phyloP scores from a whole-genome alignment of 2,888 invertebrate species.

The Gandaritis pyraliata region DNA sequence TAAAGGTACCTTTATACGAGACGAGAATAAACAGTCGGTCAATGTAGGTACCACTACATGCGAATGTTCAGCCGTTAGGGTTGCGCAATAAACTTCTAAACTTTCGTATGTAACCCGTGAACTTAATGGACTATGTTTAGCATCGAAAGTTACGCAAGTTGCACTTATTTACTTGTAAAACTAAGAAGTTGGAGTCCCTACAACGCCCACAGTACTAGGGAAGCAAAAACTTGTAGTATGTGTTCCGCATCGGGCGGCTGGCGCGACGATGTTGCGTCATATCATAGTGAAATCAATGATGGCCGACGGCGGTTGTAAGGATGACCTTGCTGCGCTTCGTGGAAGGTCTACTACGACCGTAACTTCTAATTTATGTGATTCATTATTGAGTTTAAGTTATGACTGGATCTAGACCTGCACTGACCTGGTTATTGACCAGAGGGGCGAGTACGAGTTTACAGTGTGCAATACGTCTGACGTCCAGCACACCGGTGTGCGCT shows the following conservation, averaged over 20 bases:
- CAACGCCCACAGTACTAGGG: conserved; percentile 51
- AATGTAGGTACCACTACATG: not conserved
- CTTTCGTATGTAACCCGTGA: conserved; percentile 16
- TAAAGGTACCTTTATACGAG: not conserved
- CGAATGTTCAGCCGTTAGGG: conserved; percentile 13
- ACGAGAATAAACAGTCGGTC: not conserved
- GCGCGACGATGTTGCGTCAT: conserved; percentile 65
- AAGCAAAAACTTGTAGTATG: conserved; percentile 63
- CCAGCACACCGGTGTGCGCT: too few species aligned
- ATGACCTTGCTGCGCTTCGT: conserved; percentile 66
- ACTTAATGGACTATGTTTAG: not conserved
- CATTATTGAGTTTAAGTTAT: conserved; percentile 21
- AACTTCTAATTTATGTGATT: conserved; percentile 33
- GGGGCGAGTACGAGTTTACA: too few species aligned
- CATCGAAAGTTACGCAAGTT: conserved; percentile 1
- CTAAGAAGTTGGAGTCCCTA: conserved; percentile 36
- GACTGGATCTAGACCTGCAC: conserved; percentile 20
- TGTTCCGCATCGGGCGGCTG: conserved; percentile 55
- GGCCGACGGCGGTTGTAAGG: conserved; percentile 73
- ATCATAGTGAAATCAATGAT: conserved; percentile 79
- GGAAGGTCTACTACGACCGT: conserved; percentile 37
- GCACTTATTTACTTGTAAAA: not conserved
- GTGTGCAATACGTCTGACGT: too few species aligned
- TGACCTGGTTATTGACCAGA: not conserved
- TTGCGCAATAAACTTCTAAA: conserved; percentile 13